Evolutionary conservation across 1,140 invertebrate genomes (phyloP).

Genomic region (Anagrus nilaparvatae): DNA sequence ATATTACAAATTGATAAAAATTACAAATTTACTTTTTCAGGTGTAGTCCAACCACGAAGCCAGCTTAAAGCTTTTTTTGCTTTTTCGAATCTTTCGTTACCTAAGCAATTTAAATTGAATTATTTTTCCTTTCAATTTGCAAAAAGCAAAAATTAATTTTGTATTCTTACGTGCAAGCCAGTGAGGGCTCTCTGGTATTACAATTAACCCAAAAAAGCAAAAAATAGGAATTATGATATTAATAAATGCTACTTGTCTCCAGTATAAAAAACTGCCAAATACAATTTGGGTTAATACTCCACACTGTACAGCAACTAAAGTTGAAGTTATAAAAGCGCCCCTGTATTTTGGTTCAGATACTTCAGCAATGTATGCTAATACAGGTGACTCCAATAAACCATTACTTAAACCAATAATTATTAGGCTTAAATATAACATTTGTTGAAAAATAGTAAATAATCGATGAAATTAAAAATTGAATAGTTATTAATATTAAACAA

Average conservation of each 20-base stretch:
- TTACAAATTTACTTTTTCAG: not conserved
- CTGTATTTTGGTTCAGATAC: not conserved
- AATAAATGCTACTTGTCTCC: not conserved
- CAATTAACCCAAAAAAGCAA: not conserved
- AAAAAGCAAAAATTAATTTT: not conserved
- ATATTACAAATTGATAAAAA: not conserved
- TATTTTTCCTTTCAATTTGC: not conserved
- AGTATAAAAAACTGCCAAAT: not conserved
- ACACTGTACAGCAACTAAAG: too few species aligned
- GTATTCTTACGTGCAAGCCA: slow-evolving; percentile 1
- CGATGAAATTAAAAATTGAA: not conserved
- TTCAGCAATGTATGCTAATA: not conserved
- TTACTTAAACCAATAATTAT: not conserved
- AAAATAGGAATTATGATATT: not conserved
- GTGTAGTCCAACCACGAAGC: not conserved
- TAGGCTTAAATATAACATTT: too few species aligned
- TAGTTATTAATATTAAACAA: not conserved
- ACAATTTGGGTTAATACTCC: not conserved
- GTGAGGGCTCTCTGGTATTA: not conserved
- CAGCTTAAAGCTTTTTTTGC: not conserved
- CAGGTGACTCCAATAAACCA: not conserved
- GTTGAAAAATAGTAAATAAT: not conserved
- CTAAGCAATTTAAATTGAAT: not conserved
- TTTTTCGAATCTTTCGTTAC: not conserved
- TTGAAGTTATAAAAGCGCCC: not conserved